A percentile compares a stretch with the other conserved stretches of the same genome.
Evolutionary conservation across 2,797 vertebrate genomes (phyloP).

Genomic region (Monodelphis domestica): DNA sequence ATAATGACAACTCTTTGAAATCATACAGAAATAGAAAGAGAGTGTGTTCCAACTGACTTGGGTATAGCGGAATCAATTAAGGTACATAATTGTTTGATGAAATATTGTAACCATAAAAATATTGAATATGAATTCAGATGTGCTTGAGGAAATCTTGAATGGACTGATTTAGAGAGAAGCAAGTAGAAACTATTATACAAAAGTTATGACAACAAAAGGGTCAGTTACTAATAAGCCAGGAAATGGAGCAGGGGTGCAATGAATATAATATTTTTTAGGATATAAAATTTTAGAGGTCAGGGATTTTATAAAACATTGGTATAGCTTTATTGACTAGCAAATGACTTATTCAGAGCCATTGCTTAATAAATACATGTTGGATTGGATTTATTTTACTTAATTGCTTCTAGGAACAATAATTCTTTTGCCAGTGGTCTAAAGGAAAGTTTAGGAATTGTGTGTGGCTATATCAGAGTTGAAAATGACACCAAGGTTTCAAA

Average conservation of each 20-base stretch:
- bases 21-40: no score
- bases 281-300: background rate
- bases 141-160: no score
- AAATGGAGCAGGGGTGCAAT: background rate
- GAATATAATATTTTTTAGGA: background rate
- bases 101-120: no score
- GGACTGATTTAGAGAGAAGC: no score
- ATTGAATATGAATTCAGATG: no score
- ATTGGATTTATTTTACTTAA: background rate
- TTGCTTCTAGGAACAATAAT: background rate
- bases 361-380: background rate
- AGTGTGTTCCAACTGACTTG: no score
- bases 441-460: background rate
- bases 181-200: no score
- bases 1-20: no score
- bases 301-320: no score
- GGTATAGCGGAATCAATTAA: no score
- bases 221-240: background rate
- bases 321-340: background rate
- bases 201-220: background rate
- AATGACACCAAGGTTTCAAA: no score
- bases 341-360: background rate
- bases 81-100: no score
- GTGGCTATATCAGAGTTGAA: background rate
- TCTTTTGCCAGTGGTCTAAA: background rate